Percentiles rank a stretch among this genome's conserved stretches.
phyloP scores from a whole-genome alignment of 2,113 vertebrate species.

The Phalacrocorax pelagicus region DNA sequence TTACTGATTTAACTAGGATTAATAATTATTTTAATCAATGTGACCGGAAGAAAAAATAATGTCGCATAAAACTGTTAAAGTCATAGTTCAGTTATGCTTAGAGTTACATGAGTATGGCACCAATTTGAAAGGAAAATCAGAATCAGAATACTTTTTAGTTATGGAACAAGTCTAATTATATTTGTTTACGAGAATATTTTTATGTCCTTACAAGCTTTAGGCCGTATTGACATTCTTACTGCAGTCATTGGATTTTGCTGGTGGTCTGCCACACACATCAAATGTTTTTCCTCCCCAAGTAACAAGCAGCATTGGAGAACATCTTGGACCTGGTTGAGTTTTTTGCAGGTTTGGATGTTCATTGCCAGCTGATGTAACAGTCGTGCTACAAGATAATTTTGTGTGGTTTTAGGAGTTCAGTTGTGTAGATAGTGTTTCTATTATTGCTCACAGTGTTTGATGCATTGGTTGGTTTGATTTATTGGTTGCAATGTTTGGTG shows the following conservation, averaged over 20 bases:
- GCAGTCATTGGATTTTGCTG: background rate
- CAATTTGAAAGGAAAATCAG: accelerated
- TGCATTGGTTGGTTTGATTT: background rate
- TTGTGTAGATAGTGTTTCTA: background rate
- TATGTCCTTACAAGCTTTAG: background rate
- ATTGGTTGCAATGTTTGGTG: background rate
- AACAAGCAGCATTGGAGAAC: background rate
- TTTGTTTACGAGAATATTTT: background rate
- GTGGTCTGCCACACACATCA: background rate
- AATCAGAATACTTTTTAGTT: background rate
- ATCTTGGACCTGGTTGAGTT: background rate
- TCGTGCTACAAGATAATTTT: background rate
- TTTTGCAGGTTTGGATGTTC: background rate
- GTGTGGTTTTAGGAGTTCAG: background rate
- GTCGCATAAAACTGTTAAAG: background rate
- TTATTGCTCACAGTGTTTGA: background rate
- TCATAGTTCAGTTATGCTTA: background rate
- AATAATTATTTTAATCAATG: too few relatives aligned
- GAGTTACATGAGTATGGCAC: background rate
- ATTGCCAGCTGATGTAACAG: background rate
- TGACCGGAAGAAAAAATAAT: too few relatives aligned
- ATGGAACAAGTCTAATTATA: background rate
- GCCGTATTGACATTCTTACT: background rate
- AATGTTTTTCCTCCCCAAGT: background rate
- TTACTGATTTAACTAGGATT: too few relatives aligned